Evolutionary conservation across 2,113 vertebrate genomes (phyloP), one percentile per base, ranked within the genome.

Genomic region (Cebidichthys violaceus): DNA sequence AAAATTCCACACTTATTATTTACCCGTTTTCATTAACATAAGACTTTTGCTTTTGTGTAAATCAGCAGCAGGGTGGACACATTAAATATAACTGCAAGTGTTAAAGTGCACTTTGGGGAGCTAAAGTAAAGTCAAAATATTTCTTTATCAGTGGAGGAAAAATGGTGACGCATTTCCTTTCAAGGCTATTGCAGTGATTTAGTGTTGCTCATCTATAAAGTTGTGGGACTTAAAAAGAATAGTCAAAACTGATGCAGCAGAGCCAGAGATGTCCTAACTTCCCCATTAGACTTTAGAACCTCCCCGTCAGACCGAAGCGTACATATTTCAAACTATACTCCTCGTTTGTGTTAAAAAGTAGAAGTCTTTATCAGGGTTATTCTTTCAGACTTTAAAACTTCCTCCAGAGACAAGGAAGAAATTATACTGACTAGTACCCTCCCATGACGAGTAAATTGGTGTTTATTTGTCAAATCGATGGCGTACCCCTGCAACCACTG

Each of bases 1-100:
- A 96, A 95, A 96, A 95, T 43, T 43, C 9, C 41, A 4, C 41
- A 43, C 13, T 43, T 43, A 37, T 37, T 37, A 39, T 39, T 47
- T 47, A 47, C 43, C 43, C 43, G 3, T 59, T 78, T 52, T 10
- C 9, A 20, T 43, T 55, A 1, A 27, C 1, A 24, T 9, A 22
- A 41, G 17, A 62, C 37, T 65, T 18, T 43, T 52, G 11, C 15
- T 70, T 10, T 9, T 18, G 5, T 9, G 22, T 14, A 57, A 64
- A 31, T 39, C 24, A 43, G 18, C 33, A 20, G 20, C 24, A 39
- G 29, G 24, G 14, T n/a, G 9, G 14, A 31, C 1, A 27, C 29
- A 50, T 31, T 76, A 37, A 39, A 64, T 60, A 50, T 59, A n/a
- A 22, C 39, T 60, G 27, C 22, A 9, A 9, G 13, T 22, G 6